Conservation (phyloP, 30 jellyfish, hydroid and myxozoan species). For the Aurelia aurita region DNA sequence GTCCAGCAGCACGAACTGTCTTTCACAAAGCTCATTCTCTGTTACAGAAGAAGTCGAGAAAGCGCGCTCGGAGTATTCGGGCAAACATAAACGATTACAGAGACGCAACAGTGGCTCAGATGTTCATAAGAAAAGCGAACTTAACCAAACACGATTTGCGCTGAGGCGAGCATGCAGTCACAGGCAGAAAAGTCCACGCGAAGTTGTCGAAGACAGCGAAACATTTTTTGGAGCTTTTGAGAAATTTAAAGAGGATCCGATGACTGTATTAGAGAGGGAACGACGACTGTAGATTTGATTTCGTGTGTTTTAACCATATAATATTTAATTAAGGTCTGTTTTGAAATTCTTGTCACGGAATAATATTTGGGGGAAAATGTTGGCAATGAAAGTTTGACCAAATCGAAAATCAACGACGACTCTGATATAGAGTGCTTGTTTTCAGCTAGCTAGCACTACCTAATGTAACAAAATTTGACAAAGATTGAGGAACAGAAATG, state of each 20-base stretch:
- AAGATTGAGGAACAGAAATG: no score
- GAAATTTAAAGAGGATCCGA: conserved; percentile 10
- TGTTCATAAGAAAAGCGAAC: conserved; percentile 3
- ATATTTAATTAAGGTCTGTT: no score
- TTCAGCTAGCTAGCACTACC: no score
- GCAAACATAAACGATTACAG: background rate
- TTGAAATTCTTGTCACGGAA: no score
- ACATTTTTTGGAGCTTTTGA: conserved; percentile 18
- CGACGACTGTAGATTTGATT: background rate
- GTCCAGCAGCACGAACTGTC: no score
- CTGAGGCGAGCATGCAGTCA: background rate
- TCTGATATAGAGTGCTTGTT: no score
- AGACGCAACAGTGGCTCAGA: conserved; percentile 11
- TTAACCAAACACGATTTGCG: background rate
- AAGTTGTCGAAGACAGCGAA: background rate
- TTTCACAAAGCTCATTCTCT: no score
- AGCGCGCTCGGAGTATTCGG: conserved; percentile 26
- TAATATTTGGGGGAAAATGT: no score
- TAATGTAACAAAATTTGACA: no score
- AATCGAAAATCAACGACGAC: no score
- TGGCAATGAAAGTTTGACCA: no score
- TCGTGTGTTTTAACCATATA: no score
- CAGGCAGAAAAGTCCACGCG: background rate
- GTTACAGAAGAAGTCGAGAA: conserved; percentile 2
- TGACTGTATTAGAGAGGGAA: background rate